Evolutionary conservation across 1,140 invertebrate genomes (phyloP).

Genomic region (Drosophila varians): DNA sequence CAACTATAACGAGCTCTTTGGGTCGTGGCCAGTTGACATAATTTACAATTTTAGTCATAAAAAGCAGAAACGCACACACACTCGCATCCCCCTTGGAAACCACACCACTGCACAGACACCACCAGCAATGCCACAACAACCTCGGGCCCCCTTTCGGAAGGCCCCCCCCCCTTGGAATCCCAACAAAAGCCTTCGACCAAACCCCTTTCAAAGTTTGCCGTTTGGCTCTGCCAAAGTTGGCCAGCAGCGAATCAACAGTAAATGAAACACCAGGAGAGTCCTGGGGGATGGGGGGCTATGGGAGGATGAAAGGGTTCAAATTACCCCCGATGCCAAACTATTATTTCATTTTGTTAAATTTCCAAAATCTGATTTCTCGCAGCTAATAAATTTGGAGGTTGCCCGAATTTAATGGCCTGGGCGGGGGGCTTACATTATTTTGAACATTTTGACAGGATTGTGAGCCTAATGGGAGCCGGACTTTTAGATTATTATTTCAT

Average conservation of each 20-base stretch:
- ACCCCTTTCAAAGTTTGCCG: conserved; percentile 48
- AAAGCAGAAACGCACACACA: conserved; percentile 43
- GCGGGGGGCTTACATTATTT: conserved; percentile 2
- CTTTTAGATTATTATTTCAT: conserved; percentile 2
- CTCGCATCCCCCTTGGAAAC: not conserved
- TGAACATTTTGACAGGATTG: conserved; percentile 1
- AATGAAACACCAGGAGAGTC: conserved; percentile 34
- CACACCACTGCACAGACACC: conserved; percentile 16
- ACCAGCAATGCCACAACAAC: conserved; percentile 24
- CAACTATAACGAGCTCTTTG: conserved; percentile 74
- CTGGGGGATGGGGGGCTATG: not conserved
- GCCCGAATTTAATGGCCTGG: conserved; percentile 17
- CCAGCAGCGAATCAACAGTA: conserved; percentile 55
- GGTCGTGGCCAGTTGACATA: conserved; percentile 79
- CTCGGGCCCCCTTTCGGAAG: not conserved
- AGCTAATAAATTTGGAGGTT: conserved; percentile 40
- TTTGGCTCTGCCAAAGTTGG: conserved; percentile 45
- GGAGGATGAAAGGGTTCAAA: not conserved
- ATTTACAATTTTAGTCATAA: conserved; percentile 82
- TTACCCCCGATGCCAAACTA: not conserved
- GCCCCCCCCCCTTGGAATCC: conserved; percentile 1
- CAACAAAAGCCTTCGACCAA: conserved; percentile 41
- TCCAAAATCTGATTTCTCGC: conserved; percentile 35
- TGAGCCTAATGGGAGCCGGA: not conserved
- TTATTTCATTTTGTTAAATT: conserved; percentile 46